Evolutionary conservation across 2,797 vertebrate species (phyloP).

Genomic region (Corythornis leucogaster): DNA sequence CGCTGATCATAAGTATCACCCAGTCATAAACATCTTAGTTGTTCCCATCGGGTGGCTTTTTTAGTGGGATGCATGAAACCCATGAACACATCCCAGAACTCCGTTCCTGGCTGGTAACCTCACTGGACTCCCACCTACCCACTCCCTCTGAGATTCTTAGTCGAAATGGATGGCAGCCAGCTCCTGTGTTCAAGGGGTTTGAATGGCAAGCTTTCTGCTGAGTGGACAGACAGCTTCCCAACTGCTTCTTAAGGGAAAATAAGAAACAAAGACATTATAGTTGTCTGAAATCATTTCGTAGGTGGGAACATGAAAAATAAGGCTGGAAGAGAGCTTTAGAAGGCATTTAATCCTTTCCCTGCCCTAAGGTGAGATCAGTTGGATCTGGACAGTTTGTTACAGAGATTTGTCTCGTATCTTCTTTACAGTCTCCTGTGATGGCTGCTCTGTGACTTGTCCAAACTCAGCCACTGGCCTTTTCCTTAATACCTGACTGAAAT

Average conservation of each 20-base stretch:
- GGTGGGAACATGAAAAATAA: neutral
- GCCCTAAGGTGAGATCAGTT: neutral
- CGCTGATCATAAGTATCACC: neutral
- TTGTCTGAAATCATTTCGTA: neutral
- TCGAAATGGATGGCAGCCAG: neutral
- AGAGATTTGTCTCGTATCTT: neutral
- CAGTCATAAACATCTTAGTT: neutral
- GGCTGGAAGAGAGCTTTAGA: neutral
- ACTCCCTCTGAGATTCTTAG: neutral
- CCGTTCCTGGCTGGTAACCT: neutral
- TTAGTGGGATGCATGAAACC: neutral
- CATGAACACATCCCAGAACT: neutral
- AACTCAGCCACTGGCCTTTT: neutral
- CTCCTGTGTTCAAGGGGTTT: neutral
- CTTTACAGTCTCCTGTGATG: neutral
- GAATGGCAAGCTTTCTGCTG: neutral
- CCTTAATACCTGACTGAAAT: neutral
- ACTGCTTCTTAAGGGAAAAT: neutral
- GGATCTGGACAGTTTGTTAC: neutral
- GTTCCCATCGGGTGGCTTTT: neutral
- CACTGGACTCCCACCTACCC: neutral
- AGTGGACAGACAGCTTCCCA: neutral
- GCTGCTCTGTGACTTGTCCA: neutral
- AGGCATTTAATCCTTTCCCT: neutral
- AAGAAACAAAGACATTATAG: neutral